Percentiles rank a stretch among this genome's conserved stretches.
phyloP scores from a whole-genome alignment of 1,140 invertebrate genomes.

The Dreissena polymorpha region DNA sequence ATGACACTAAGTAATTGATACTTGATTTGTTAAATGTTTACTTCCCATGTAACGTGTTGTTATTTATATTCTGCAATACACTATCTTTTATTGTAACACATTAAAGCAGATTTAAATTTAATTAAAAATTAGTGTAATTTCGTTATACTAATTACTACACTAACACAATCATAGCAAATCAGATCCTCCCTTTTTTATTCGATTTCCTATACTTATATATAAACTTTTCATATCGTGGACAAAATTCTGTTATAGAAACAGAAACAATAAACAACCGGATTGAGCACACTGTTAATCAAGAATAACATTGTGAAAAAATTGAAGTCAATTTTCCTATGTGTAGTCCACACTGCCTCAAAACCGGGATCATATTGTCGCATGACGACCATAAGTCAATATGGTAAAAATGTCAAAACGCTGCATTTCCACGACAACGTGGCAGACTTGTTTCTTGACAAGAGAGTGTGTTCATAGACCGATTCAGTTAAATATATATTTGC shows the following conservation, averaged over 20 bases:
- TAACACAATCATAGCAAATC: too few relatives aligned
- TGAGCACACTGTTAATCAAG: slow-evolving; percentile 45
- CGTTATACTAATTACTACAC: too few relatives aligned
- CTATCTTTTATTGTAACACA: too few relatives aligned
- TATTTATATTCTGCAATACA: too few relatives aligned
- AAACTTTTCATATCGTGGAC: slow-evolving; percentile 29
- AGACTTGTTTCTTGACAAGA: slow-evolving; percentile 35
- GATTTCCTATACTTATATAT: background rate
- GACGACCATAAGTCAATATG: slow-evolving; percentile 32
- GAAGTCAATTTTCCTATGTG: slow-evolving; percentile 22
- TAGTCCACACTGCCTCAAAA: slow-evolving; percentile 10
- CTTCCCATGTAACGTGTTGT: too few relatives aligned
- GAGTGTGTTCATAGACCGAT: slow-evolving; percentile 25
- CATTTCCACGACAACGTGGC: slow-evolving; percentile 35
- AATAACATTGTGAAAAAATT: slow-evolving; percentile 39
- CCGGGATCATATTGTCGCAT: slow-evolving; percentile 22
- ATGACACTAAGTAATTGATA: too few relatives aligned
- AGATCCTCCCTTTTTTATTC: too few relatives aligned
- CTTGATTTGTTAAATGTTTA: too few relatives aligned
- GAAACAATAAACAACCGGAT: slow-evolving; percentile 39
- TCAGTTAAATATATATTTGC: background rate
- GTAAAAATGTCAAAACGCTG: slow-evolving; percentile 31
- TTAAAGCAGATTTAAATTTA: too few relatives aligned
- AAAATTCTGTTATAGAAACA: slow-evolving; percentile 45
- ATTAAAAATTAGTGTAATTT: too few relatives aligned